These are phyloP conservation scores for Myotis myotis DNA, from an alignment of 2,797 vertebrate genomes.

Conservation along the genomic window DNA sequence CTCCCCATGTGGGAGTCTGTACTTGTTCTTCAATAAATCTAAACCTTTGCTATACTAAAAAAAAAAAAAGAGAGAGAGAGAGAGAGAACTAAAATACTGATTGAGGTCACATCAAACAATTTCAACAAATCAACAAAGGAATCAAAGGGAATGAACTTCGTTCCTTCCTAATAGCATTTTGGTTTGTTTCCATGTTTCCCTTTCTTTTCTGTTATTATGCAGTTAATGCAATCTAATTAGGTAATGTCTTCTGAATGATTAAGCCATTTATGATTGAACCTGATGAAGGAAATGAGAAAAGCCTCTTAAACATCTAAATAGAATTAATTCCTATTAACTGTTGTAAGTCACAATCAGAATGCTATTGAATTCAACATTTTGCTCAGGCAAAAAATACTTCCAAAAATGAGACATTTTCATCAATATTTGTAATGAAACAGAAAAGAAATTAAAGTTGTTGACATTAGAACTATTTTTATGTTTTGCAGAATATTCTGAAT, in stretches of 20 bases:
- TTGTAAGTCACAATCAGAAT: conserved; percentile 60
- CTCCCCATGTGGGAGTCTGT: no score
- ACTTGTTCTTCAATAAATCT: no score
- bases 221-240: conserved; percentile 70
- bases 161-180: conserved; percentile 66
- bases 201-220: conserved; percentile 64
- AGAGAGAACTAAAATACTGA: conserved; percentile 4
- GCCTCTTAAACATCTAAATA: conserved; percentile 69
- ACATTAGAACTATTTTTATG: conserved; percentile 11
- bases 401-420: conserved; percentile 51
- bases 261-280: conserved; percentile 60
- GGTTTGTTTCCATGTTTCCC: conserved; percentile 51
- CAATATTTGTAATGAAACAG: conserved; percentile 55
- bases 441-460: conserved; percentile 56
- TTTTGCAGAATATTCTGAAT: conserved; percentile 12
- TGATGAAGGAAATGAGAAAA: conserved; percentile 75
- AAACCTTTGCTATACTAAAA: no score
- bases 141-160: conserved; percentile 68
- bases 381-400: conserved; percentile 41
- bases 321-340: conserved; percentile 64
- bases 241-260: conserved; percentile 70
- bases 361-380: conserved; percentile 24
- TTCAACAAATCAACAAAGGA: conserved; percentile 64
- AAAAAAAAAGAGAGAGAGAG: no score
- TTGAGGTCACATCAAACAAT: conserved; percentile 56